phyloP scores from a whole-genome alignment of 2,797 vertebrate genomes.

The Malacoraja senta region DNA sequence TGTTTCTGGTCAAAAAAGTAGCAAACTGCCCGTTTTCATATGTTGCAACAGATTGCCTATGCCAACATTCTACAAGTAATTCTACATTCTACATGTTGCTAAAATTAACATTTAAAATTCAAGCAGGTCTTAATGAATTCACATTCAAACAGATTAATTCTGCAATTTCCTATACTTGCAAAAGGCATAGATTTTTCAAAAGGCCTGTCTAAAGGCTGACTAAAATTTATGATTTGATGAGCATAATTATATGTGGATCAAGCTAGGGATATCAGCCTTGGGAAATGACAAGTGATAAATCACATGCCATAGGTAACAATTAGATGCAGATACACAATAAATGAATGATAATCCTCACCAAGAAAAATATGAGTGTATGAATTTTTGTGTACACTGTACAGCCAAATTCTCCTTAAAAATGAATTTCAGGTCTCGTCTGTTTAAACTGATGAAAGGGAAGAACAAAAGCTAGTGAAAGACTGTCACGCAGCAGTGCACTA shows the following conservation, averaged over 20 bases:
- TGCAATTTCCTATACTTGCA: no score
- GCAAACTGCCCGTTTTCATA: no score
- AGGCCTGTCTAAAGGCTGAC: not conserved
- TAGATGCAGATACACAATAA: not conserved
- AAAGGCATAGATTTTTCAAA: not conserved
- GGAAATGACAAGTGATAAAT: not conserved
- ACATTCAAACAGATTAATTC: not conserved
- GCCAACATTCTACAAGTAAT: not conserved
- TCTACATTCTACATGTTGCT: not conserved
- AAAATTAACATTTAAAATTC: not conserved
- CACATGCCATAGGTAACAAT: not conserved
- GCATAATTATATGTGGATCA: not conserved
- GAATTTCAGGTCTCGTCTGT: not conserved
- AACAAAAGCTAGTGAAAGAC: not conserved
- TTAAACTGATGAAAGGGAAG: not conserved
- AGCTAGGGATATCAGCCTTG: not conserved
- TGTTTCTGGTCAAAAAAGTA: not conserved
- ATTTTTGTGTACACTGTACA: not conserved
- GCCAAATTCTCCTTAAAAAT: not conserved
- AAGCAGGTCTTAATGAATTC: not conserved
- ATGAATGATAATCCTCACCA: not conserved
- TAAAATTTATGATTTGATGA: not conserved
- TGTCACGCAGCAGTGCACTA: constrained; percentile 20
- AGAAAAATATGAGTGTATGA: not conserved
- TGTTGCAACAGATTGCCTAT: not conserved